Conservation (phyloP, 2,113 vertebrate species). For the Phocoena sinus region DNA sequence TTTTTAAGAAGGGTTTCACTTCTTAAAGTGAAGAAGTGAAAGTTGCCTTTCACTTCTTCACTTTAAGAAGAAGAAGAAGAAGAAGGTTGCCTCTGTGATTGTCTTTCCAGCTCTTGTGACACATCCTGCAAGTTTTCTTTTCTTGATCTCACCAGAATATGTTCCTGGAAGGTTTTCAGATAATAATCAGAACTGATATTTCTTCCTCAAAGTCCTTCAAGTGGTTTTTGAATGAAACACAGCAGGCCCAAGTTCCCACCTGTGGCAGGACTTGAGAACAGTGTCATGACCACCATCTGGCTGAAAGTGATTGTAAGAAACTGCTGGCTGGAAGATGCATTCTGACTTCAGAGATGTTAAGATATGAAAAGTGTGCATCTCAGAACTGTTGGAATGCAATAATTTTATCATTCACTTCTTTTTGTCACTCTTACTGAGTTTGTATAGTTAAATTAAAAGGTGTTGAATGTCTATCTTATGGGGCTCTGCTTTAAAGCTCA, state of each 20-base stretch:
- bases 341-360: background rate
- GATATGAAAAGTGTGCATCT: background rate
- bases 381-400: background rate
- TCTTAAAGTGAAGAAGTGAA: too few species aligned
- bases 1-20: background rate
- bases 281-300: background rate
- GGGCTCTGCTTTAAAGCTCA: background rate
- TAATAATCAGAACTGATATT: background rate
- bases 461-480: fast-evolving
- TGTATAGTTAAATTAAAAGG: background rate
- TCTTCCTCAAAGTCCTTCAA: background rate
- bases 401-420: background rate
- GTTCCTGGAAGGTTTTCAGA: background rate
- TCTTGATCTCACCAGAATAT: background rate
- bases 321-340: too few species aligned
- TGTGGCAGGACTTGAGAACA: background rate
- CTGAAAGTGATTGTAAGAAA: background rate
- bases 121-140: background rate
- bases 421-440: background rate
- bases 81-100: background rate
- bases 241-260: background rate
- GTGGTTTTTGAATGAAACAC: background rate
- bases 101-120: background rate
- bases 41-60: too few species aligned
- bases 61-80: too few species aligned